Evolutionary conservation across 2,797 vertebrate species (phyloP).

Genomic region (Sebastes jordani): DNA sequence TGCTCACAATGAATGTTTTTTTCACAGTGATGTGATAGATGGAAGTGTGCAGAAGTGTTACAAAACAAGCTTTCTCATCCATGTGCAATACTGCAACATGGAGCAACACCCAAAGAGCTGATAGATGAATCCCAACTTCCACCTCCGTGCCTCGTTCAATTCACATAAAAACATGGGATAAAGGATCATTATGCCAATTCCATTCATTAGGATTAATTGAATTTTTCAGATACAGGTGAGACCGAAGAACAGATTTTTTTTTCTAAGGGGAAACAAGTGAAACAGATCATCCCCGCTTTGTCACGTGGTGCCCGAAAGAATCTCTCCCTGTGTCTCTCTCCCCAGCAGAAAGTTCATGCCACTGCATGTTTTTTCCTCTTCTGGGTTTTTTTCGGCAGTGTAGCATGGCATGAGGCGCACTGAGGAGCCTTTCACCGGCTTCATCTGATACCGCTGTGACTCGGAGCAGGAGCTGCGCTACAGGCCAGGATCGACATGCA

Average conservation of each 20-base stretch:
- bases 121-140: slow-evolving; percentile 1
- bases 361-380: slow-evolving; percentile 68
- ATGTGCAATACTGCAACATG: slow-evolving; percentile 27
- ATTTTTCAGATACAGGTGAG: slow-evolving; percentile 11
- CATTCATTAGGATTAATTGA: slow-evolving; percentile 25
- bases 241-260: slow-evolving; percentile 14
- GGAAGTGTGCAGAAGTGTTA: slow-evolving; percentile 51
- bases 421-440: slow-evolving; percentile 75
- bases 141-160: not conserved
- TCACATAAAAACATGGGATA: slow-evolving; percentile 13
- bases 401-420: slow-evolving; percentile 68
- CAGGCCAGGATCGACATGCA: slow-evolving; percentile 70
- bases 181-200: slow-evolving; percentile 6
- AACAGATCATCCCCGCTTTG: slow-evolving; percentile 52
- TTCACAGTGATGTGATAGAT: slow-evolving; percentile 47
- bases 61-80: slow-evolving; percentile 46
- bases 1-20: slow-evolving; percentile 27
- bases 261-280: slow-evolving; percentile 33
- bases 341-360: slow-evolving; percentile 68
- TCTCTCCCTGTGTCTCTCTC: slow-evolving; percentile 43
- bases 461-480: slow-evolving; percentile 63
- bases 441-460: slow-evolving; percentile 78
- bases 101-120: slow-evolving; percentile 34
- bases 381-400: slow-evolving; percentile 60
- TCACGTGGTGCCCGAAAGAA: slow-evolving; percentile 62